phyloP scores from a whole-genome alignment of 1,140 invertebrate species.

The Sycophaga agraensis region DNA sequence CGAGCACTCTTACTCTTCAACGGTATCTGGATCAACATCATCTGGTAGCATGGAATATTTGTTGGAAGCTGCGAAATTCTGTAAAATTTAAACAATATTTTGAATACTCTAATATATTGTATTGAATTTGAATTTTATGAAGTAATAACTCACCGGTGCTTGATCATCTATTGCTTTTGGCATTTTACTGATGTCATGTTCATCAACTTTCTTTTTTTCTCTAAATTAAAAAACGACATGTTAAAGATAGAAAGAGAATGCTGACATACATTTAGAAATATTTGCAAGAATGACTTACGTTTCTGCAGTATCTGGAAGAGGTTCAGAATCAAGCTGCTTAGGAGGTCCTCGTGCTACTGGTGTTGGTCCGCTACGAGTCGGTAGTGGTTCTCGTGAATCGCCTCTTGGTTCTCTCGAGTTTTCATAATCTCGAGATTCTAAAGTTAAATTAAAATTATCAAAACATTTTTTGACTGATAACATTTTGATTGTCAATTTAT shows the following conservation, averaged over 20 bases:
- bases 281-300: slow-evolving; percentile 36
- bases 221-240: slow-evolving; percentile 30
- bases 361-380: slow-evolving; percentile 27
- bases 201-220: slow-evolving; percentile 42
- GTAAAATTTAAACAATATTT: slow-evolving; percentile 41
- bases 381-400: slow-evolving; percentile 37
- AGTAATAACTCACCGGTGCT: slow-evolving; percentile 61
- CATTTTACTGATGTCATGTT: slow-evolving; percentile 56
- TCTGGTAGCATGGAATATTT: slow-evolving; percentile 59
- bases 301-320: slow-evolving; percentile 30
- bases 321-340: slow-evolving; percentile 32
- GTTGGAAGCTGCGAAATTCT: slow-evolving; percentile 67
- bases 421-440: slow-evolving; percentile 17
- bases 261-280: too few species aligned
- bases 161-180: slow-evolving; percentile 66
- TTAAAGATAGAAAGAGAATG: too few species aligned
- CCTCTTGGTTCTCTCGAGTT: slow-evolving; percentile 2
- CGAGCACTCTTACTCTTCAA: slow-evolving; percentile 47
- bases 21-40: slow-evolving; percentile 52
- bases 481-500: too few species aligned
- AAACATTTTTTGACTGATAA: too few species aligned
- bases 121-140: not conserved
- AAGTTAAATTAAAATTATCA: too few species aligned
- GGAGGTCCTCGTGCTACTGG: slow-evolving; percentile 22
- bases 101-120: not conserved